These are phyloP conservation scores for Sericinus montela DNA, from an alignment of 2,888 invertebrate species.

Conservation along the genomic window DNA sequence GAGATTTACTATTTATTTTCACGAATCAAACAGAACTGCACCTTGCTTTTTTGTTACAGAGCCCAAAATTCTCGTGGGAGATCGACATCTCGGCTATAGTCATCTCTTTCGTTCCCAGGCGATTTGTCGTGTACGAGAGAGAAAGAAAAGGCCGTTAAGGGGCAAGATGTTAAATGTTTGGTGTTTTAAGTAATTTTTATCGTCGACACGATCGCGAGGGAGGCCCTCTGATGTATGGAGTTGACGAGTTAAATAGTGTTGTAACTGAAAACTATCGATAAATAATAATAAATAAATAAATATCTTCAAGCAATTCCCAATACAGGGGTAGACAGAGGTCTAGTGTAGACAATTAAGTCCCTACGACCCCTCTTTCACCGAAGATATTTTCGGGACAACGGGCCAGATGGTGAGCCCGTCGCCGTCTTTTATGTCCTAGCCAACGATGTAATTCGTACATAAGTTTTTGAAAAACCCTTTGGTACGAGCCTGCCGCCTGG, in stretches of 20 bases:
- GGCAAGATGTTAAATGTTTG: conserved; percentile 71
- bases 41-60: conserved; percentile 35
- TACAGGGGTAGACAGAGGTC: too few species aligned
- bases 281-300: too few species aligned
- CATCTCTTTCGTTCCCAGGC: conserved; percentile 32
- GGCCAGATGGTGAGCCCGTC: too few species aligned
- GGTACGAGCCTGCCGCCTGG: too few species aligned
- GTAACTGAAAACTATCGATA: conserved; percentile 40
- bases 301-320: too few species aligned
- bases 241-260: conserved; percentile 55
- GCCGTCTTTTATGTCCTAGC: too few species aligned
- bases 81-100: conserved; percentile 22
- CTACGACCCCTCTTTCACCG: too few species aligned
- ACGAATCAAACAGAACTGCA: conserved; percentile 26
- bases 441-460: too few species aligned
- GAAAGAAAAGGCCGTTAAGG: conserved; percentile 47
- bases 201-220: conserved; percentile 73
- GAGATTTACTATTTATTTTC: conserved; percentile 47
- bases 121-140: conserved; percentile 34
- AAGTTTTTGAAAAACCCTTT: too few species aligned
- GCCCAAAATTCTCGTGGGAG: conserved; percentile 34
- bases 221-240: conserved; percentile 70
- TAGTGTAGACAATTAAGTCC: too few species aligned
- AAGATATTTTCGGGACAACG: too few species aligned
- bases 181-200: conserved; percentile 79